Evolutionary conservation across 2,797 vertebrate genomes (phyloP).

Genomic region (Microctenopoma stevenorrisi): DNA sequence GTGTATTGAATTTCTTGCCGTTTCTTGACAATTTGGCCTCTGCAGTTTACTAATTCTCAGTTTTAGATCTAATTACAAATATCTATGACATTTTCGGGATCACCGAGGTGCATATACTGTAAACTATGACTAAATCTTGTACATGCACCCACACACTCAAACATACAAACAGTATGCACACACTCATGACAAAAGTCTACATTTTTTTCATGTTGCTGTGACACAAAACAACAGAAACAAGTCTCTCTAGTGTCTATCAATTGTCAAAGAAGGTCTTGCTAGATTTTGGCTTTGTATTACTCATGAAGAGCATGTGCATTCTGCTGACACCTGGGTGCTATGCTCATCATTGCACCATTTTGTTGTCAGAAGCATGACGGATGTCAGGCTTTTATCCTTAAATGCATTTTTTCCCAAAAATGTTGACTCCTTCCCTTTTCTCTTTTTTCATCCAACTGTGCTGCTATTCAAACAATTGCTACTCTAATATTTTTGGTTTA

Average conservation of each 20-base stretch:
- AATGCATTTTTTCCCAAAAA: slow-evolving; percentile 22
- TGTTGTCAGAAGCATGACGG: slow-evolving; percentile 59
- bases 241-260: slow-evolving; percentile 59
- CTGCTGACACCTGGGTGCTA: slow-evolving; percentile 57
- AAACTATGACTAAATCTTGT: not conserved
- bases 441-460: slow-evolving; percentile 53
- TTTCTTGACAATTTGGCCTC: not conserved
- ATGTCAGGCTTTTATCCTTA: slow-evolving; percentile 55
- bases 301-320: slow-evolving; percentile 50
- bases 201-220: slow-evolving; percentile 47
- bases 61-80: slow-evolving; percentile 26
- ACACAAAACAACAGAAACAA: slow-evolving; percentile 53
- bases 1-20: not conserved
- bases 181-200: slow-evolving; percentile 25
- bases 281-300: slow-evolving; percentile 60
- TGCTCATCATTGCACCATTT: slow-evolving; percentile 51
- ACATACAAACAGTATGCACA: slow-evolving; percentile 4
- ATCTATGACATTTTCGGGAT: slow-evolving; percentile 15
- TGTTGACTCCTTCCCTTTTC: slow-evolving; percentile 8
- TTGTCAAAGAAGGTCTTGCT: slow-evolving; percentile 55
- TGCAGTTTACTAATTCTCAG: slow-evolving; percentile 4
- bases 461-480: slow-evolving; percentile 29
- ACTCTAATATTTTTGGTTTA: not conserved
- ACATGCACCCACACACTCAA: slow-evolving; percentile 12
- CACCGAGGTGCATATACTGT: not conserved